Percentiles rank a stretch among this genome's conserved stretches.
phyloP scores from a whole-genome alignment of 2,797 vertebrate species.

The Buceros bicornis region DNA sequence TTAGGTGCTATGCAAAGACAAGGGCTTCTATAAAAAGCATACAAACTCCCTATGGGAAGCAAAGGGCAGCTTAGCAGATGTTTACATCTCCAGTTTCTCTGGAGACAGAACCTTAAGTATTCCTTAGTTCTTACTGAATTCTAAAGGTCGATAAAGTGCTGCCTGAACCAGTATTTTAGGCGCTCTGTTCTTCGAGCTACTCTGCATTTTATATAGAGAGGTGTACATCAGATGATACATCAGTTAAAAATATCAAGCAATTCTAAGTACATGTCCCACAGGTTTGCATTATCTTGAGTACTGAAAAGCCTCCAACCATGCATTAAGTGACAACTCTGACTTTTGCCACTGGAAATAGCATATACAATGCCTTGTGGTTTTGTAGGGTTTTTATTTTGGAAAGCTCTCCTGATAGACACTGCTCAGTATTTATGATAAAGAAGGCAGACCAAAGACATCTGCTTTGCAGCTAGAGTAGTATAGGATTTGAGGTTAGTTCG shows the following conservation, averaged over 20 bases:
- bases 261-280: neutral
- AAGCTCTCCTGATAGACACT: neutral
- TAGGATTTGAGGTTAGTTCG: neutral
- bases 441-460: neutral
- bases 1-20: neutral
- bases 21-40: neutral
- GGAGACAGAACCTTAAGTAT: neutral
- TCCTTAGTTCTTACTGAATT: neutral
- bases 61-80: neutral
- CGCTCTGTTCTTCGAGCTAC: neutral
- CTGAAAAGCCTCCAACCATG: neutral
- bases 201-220: neutral
- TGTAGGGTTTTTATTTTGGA: neutral
- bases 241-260: conserved; percentile 48
- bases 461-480: neutral
- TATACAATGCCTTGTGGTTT: neutral
- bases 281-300: conserved; percentile 37
- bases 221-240: conserved; percentile 20
- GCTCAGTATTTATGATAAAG: neutral
- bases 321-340: neutral
- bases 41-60: neutral
- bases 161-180: neutral
- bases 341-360: neutral
- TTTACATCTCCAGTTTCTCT: neutral
- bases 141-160: neutral